phyloP scores from a whole-genome alignment of 64 coral and sea anemone genomes.

The Dendronephthya gigantea region DNA sequence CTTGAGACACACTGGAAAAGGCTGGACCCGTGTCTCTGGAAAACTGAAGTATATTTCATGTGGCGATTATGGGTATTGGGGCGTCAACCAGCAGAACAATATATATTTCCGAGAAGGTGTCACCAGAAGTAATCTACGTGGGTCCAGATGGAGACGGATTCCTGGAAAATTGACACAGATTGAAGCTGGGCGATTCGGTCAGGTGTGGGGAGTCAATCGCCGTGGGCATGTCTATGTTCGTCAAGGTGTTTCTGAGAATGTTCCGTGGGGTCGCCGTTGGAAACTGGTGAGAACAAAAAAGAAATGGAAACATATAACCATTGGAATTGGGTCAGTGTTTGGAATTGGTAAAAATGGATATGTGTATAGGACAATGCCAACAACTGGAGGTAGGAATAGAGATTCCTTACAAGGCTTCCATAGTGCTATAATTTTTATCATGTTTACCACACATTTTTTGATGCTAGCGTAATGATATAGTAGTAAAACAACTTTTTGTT shows the following conservation, averaged over 20 bases:
- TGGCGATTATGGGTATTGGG: conserved; percentile 28
- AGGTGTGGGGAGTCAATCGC: conserved; percentile 24
- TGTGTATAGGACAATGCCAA: too few species aligned
- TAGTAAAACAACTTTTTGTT: too few species aligned
- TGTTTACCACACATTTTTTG: too few species aligned
- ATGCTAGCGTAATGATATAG: too few species aligned
- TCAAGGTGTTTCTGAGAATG: neutral
- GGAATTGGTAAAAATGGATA: too few species aligned
- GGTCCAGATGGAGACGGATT: conserved; percentile 17
- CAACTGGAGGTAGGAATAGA: too few species aligned
- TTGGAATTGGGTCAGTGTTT: too few species aligned
- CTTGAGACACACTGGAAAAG: neutral
- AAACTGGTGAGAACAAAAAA: too few species aligned
- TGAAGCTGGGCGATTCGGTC: conserved; percentile 22
- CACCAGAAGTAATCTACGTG: neutral
- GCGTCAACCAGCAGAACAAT: conserved; percentile 10
- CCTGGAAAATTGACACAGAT: conserved; percentile 18
- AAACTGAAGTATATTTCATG: conserved; percentile 12
- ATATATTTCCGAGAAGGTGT: conserved; percentile 32
- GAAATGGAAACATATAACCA: too few species aligned
- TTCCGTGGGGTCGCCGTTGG: too few species aligned
- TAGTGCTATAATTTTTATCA: too few species aligned
- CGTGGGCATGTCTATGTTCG: neutral
- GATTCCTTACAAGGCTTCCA: too few species aligned
- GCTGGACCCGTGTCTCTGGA: conserved; percentile 10